Base-by-base conservation (phyloP, 30 jellyfish, hydroid and myxozoan genomes). In the Chrysaora quinquecirrha region DNA sequence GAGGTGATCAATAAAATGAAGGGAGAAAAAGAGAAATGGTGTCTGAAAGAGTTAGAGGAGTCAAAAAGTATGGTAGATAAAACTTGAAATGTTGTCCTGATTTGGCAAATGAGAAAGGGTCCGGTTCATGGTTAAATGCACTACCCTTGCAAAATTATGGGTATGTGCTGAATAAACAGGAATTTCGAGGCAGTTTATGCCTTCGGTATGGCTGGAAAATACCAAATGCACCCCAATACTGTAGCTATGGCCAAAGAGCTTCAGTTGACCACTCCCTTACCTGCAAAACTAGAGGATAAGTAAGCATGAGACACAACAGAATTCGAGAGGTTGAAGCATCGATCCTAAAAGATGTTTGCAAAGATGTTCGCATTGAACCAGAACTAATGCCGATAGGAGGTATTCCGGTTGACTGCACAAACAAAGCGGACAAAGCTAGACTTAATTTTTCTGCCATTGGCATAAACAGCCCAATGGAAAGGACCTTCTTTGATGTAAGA, bases 141-240 rank as follows among this genome's bases (percentile, higher is more conserved):
- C 68, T 52, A 20, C 68, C 68, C 68, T 20, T 52, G 68, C 24
- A 52, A 52, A 10, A 16, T 19, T 20, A 10, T 52, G 29, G 19
- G 4, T 52, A 52, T 52, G 29, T 52, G 24, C 27, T 52, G 29
- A 52, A 52, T 25, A 52, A 52, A 20, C 68, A 20, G 29, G 68
- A 52, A 20, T 52, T 52, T 52, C 68, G 29, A 25, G 68, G 19
- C 68, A 52, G 25, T 19, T 7, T 52, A 16, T 52, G 68, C 19
- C 68, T 52, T 52, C 68, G 68, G 7, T 52, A 52, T 52, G 68
- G 68, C 29, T 52, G 68, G 68, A 52, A 16, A 52, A 52, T 52
- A 16, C 24, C 24, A 52, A 20, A 52, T 52, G 19, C 29, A 20
- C 68, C 68, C 3, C 24, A 16, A 20, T 52, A 52, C 25, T 52